Base-by-base conservation (phyloP, 2,888 invertebrate species). In the Hypomecis atomaria region DNA sequence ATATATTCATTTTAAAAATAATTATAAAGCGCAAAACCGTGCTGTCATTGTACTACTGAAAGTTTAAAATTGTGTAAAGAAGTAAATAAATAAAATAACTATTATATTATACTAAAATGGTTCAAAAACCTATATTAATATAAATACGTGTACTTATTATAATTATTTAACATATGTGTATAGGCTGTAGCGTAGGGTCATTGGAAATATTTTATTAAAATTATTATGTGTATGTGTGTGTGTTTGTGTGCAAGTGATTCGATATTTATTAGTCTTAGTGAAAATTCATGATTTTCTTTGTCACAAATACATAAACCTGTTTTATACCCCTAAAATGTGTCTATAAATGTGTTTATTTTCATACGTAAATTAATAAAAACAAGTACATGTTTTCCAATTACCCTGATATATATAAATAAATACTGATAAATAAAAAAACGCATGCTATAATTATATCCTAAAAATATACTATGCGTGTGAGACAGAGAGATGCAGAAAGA, bases 401-500 rank as follows among this genome's bases (percentile, higher is more conserved):
- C 50, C 65, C 69, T 59, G 58, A 56, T 69, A 73, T 66, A 73
- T 68, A 64, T 40, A 65, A 67, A 65, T 48, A 42, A 45, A 62
- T 49, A 53, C 11, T 37, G 66, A 69, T 71, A 13, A 73, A 43
- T 71, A 73, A 54, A 55, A 56, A 61, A 65, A 62, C 60, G 47
- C 71, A 72, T 72, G 68, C 70, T 42, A 8, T 44, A 53, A 40
- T 9, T 69, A 65, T 54, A 68, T 49, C 58, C 63, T 68, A 69
- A 53, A 53, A 50, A 50, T 34, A 82, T 72, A 84, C 78, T 85
- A 82, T 87, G 87, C 86, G 86, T 87, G 90, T 86, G 87, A 90
- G 86, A 87, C 75, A 90, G 85, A 90, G 83, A 89, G 86, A 89
- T 86, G 88, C 86, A 88, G 85, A 89, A 73, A 90, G 80, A 85